Percentiles rank a stretch among this genome's conserved stretches.
Conservation (phyloP, 2,113 vertebrate genomes). For the Amia ocellicauda region DNA sequence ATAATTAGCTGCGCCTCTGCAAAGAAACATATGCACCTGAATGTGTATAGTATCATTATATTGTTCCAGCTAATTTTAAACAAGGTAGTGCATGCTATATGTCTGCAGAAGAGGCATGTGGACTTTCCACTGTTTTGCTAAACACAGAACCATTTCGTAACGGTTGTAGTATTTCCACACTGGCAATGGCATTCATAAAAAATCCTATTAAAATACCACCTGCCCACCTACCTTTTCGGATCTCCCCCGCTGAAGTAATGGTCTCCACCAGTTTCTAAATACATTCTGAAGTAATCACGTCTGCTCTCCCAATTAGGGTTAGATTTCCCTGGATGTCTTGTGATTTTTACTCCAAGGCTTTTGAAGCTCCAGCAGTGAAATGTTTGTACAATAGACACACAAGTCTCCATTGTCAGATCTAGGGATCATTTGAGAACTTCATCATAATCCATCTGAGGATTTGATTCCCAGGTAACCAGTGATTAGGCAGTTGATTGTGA, state of each 20-base stretch:
- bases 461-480: too few relatives aligned
- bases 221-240: background rate
- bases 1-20: too few relatives aligned
- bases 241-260: slow-evolving; percentile 20
- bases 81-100: background rate
- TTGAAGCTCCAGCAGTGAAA: slow-evolving; percentile 8
- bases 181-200: too few relatives aligned
- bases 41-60: too few relatives aligned
- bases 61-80: too few relatives aligned
- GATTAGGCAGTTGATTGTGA: slow-evolving; percentile 8
- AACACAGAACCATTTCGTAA: background rate
- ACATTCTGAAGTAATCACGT: slow-evolving; percentile 74
- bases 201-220: background rate
- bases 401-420: background rate
- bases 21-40: too few relatives aligned
- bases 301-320: slow-evolving; percentile 56
- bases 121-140: too few relatives aligned
- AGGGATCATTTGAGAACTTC: slow-evolving; percentile 4
- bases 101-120: too few relatives aligned
- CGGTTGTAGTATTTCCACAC: background rate
- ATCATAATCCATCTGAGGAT: background rate
- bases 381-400: slow-evolving; percentile 2
- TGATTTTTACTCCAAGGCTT: slow-evolving; percentile 18
- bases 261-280: slow-evolving; percentile 57
- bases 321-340: slow-evolving; percentile 39